These are phyloP conservation scores for Typhlomys cinereus DNA, from an alignment of 2,113 vertebrate species.

Conservation along the genomic window DNA sequence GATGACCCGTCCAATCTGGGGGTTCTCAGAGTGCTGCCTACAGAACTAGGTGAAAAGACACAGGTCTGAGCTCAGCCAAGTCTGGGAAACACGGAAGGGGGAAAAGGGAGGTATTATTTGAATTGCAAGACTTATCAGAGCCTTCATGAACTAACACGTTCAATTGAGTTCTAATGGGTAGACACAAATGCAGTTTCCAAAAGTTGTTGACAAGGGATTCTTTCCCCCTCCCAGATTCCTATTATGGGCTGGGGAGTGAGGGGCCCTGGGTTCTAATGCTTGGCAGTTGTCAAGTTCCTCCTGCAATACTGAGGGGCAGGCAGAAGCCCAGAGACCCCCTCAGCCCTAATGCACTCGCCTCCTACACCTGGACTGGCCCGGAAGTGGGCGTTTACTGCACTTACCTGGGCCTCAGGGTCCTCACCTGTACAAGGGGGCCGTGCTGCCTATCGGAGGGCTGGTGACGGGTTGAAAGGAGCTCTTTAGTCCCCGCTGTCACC, in stretches of 20 bases:
- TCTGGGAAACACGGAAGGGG: neutral
- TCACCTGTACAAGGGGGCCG: neutral
- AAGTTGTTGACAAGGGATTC: neutral
- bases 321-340: neutral
- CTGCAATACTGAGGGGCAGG: rapidly evolving
- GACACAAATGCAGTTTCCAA: neutral
- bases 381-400: neutral
- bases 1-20: rapidly evolving
- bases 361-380: neutral
- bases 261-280: neutral
- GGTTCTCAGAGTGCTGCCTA: neutral
- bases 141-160: neutral
- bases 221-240: neutral
- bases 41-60: neutral
- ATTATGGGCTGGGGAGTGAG: neutral
- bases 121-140: neutral
- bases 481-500: rapidly evolving
- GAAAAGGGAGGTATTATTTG: neutral
- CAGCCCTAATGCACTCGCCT: neutral
- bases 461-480: neutral
- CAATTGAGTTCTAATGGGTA: neutral
- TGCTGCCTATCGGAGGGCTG: neutral
- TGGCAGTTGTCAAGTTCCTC: neutral
- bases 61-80: neutral
- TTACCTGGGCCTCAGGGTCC: neutral